phyloP scores from a whole-genome alignment of 2,888 invertebrate species.

The Sepiola atlantica region DNA sequence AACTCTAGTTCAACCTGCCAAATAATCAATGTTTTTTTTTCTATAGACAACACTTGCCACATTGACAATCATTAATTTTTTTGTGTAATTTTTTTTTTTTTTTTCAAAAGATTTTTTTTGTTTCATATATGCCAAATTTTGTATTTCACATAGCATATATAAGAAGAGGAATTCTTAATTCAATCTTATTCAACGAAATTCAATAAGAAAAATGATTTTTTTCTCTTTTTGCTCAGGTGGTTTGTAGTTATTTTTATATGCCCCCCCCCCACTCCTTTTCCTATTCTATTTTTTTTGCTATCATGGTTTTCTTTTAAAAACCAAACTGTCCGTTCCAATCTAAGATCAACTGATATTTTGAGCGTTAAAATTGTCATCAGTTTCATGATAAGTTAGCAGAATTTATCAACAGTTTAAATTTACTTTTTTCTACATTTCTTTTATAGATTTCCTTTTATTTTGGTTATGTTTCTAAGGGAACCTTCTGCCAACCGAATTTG shows the following conservation, averaged over 20 bases:
- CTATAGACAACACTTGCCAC: neutral
- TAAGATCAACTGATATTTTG: neutral
- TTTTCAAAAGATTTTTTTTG: neutral
- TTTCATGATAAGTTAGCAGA: neutral
- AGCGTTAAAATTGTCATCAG: conserved; percentile 8
- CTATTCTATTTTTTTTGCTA: neutral
- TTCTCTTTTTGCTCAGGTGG: neutral
- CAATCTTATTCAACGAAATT: neutral
- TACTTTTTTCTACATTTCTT: neutral
- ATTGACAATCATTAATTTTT: neutral
- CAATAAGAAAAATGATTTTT: neutral
- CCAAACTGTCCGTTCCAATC: neutral
- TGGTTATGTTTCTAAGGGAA: neutral
- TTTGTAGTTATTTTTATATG: neutral
- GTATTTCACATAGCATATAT: neutral
- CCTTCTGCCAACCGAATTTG: neutral
- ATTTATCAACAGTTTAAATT: neutral
- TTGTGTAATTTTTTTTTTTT: neutral
- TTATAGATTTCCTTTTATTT: neutral
- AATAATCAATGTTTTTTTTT: neutral
- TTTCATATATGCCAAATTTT: neutral
- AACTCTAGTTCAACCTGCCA: neutral
- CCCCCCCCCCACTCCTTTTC: neutral
- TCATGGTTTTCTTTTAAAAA: neutral
- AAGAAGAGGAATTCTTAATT: neutral